phyloP scores from a whole-genome alignment of 2,888 invertebrate genomes.

The Limnephilus lunatus region DNA sequence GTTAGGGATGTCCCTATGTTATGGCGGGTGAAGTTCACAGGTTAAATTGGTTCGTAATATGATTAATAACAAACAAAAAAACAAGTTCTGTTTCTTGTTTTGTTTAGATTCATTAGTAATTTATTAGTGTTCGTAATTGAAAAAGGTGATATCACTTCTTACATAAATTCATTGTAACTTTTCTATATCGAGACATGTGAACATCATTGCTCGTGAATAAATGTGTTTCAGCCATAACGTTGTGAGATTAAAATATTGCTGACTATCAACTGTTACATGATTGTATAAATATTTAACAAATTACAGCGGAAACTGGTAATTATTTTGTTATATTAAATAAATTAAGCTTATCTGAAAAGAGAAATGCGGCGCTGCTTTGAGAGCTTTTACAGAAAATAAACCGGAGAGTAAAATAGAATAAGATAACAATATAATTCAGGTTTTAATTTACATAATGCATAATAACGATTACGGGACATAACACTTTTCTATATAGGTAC shows the following conservation, averaged over 20 bases:
- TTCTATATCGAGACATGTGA: background rate
- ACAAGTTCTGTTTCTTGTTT: no score
- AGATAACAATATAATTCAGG: background rate
- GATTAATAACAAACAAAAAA: no score
- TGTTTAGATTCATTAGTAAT: no score
- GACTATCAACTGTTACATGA: constrained; percentile 6
- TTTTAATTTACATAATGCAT: background rate
- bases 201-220: background rate
- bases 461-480: background rate
- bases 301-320: background rate
- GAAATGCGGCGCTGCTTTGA: background rate
- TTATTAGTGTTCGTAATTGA: no score
- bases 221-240: background rate
- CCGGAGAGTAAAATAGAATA: background rate
- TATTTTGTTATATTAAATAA: background rate
- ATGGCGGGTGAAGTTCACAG: no score
- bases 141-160: no score
- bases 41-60: no score
- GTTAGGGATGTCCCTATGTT: no score
- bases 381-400: background rate
- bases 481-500: background rate
- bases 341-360: background rate
- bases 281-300: constrained; percentile 30
- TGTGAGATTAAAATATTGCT: background rate
- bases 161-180: background rate